Percentiles rank a stretch among this genome's conserved stretches.
Evolutionary conservation across 2,797 vertebrate species (phyloP).

Genomic region (Acanthornis magna): DNA sequence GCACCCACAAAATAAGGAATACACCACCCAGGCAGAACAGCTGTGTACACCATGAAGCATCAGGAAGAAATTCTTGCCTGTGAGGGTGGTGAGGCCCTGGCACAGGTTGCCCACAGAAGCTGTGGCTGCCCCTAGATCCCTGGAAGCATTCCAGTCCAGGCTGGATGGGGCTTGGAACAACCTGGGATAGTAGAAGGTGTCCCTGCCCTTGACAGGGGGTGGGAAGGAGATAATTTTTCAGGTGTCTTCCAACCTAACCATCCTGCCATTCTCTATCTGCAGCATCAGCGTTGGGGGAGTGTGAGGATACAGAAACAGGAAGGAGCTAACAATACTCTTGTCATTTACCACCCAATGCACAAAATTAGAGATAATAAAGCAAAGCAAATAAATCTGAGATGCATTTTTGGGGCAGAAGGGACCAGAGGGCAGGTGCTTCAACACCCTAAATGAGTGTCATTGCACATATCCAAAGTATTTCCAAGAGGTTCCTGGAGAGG

Average conservation of each 20-base stretch:
- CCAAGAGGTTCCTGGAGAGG: not conserved
- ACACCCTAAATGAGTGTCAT: rapidly evolving
- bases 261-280: not conserved
- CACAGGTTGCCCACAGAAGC: not conserved
- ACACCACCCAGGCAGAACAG: not conserved
- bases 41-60: not conserved
- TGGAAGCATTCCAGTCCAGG: not conserved
- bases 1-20: not conserved
- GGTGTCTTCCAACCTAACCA: not conserved
- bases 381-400: not conserved
- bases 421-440: not conserved
- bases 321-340: not conserved
- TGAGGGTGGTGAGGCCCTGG: not conserved
- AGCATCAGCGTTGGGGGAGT: rapidly evolving
- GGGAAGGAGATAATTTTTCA: not conserved
- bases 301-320: not conserved
- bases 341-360: not conserved
- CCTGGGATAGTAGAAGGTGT: not conserved
- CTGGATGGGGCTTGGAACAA: rapidly evolving
- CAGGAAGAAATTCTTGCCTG: not conserved
- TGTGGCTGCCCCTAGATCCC: too few relatives aligned
- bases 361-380: not conserved
- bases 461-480: not conserved
- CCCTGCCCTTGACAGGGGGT: not conserved
- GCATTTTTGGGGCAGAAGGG: not conserved